Conservation (phyloP, 2,797 vertebrate species). For the Phoebastria nigripes region DNA sequence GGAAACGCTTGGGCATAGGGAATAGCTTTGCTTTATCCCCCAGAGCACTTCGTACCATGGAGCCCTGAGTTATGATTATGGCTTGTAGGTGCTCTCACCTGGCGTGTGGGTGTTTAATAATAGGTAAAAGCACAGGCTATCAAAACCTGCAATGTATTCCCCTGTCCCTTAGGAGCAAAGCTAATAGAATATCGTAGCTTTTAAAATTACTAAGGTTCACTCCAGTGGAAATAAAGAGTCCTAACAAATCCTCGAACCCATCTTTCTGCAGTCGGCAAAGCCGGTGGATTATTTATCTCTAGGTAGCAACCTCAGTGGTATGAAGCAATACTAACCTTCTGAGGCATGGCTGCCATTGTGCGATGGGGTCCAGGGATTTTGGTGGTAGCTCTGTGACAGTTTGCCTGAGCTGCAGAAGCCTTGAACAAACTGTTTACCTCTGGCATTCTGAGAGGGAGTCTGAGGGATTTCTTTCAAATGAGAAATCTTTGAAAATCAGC, state of each 20-base stretch:
- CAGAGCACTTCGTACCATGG: neutral
- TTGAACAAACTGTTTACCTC: conserved; percentile 29
- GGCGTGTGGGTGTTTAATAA: neutral
- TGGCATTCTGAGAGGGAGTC: conserved; percentile 24
- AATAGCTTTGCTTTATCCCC: neutral
- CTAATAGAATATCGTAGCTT: neutral
- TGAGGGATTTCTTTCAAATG: conserved; percentile 45
- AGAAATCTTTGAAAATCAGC: conserved; percentile 13
- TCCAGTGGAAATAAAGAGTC: neutral
- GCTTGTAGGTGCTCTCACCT: neutral
- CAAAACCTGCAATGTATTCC: neutral
- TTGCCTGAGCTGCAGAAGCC: neutral
- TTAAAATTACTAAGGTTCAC: neutral
- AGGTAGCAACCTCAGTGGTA: neutral
- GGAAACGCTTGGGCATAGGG: neutral
- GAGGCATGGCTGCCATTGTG: neutral
- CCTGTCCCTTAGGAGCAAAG: neutral
- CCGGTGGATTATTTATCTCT: neutral
- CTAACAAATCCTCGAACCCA: neutral
- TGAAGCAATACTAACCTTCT: neutral
- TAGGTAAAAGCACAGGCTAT: neutral
- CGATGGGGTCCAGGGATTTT: neutral
- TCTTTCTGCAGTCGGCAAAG: neutral
- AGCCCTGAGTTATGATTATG: neutral
- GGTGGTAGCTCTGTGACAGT: neutral